Evolutionary conservation across 2,888 invertebrate genomes (phyloP), one percentile per base, ranked within the genome.

Genomic region (Deladenus siricidicola): DNA sequence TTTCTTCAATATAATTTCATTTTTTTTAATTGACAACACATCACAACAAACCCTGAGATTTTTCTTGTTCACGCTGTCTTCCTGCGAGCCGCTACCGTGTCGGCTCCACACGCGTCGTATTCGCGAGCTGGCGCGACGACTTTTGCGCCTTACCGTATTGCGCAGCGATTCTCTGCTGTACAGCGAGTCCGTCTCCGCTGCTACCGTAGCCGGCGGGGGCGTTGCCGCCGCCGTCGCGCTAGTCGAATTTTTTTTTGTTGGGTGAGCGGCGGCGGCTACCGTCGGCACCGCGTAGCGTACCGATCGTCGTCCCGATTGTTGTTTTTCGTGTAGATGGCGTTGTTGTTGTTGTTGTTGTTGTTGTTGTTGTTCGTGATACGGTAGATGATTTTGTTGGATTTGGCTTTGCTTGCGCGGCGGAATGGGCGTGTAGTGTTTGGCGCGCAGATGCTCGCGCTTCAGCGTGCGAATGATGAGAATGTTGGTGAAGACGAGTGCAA

Each of bases 401-500:
- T 34, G 39, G 14, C 8, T 10, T 10, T 14, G 6, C 14, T 34
- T 34, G 39, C 8, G 14, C 6, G 39, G 39, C 39, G 39, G 6
- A 34, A 14, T 14, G 14, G 6, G 14, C 14, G 6, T 14, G 39
- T 14, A 34, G 14, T 34, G 6, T 34, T 10, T 34, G 8, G 39
- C 6, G 19, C 53, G 29, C n/a, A 53, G 34, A 47, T 70, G 64
- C 50, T 72, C 73, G 47, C 63, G 62, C 54, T 72, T 73, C n/a
- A 73, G 67, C 3, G 68, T 63, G 42, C 67, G 54, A 54, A 77
- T 71, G 45, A 77, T 76, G 39, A 73, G 42, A 54, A 73, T 67
- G 62, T 77, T 77, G 67, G 76, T 73, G 4, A 70, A 60, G n/a
- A 77, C 66, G 14, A 77, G 65, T 24, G 71, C 45, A 56, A 76